Conservation (phyloP, 2,113 vertebrate species). For the Brienomyrus longianalis region DNA sequence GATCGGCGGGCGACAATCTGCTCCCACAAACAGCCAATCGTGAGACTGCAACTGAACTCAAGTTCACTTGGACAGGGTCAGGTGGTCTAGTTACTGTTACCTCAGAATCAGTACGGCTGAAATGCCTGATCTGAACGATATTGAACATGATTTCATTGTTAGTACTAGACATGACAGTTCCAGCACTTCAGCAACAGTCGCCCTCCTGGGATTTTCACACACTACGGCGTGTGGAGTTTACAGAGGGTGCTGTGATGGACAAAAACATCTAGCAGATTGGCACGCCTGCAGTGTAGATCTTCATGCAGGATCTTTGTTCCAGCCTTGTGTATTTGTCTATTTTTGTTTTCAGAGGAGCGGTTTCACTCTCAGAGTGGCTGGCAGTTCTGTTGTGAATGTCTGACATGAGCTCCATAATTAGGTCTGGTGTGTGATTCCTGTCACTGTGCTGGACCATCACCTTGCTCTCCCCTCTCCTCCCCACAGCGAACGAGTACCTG, state of each 20-base stretch:
- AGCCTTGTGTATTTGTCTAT: neutral
- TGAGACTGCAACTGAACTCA: neutral
- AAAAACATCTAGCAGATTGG: neutral
- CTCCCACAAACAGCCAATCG: neutral
- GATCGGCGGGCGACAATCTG: neutral
- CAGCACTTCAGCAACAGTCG: neutral
- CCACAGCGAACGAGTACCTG: constrained; percentile 92
- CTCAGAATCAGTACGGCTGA: neutral
- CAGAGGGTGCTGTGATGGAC: neutral
- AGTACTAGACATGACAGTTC: neutral
- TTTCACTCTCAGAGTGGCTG: neutral
- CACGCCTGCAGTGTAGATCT: neutral
- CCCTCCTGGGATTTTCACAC: neutral
- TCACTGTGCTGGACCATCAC: neutral
- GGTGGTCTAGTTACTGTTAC: neutral
- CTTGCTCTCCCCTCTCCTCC: neutral
- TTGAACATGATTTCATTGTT: neutral
- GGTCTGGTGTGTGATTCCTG: neutral
- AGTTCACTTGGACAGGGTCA: neutral
- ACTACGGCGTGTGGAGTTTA: neutral
- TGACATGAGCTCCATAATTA: neutral
- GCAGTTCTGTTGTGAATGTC: neutral
- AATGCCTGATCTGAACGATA: neutral
- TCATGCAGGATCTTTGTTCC: neutral
- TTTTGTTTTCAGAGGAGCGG: neutral